Evolutionary conservation across 2,888 invertebrate genomes (phyloP), one percentile per base, ranked within the genome.

Genomic region (Brachyptera risi): DNA sequence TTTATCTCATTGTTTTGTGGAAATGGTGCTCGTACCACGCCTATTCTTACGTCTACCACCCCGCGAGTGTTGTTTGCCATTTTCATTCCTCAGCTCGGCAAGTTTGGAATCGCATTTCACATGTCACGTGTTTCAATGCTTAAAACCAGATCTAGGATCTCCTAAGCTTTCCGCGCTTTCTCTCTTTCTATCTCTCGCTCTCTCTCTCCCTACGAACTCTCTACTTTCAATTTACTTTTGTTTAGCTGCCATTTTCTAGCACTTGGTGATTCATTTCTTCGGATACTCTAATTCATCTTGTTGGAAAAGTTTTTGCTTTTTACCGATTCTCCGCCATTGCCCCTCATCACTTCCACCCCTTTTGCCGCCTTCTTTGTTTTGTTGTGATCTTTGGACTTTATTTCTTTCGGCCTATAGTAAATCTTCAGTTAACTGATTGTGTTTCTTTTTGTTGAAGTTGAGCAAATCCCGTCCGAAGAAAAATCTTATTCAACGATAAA

Each of bases 191-290:
- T n/a, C n/a, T n/a, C n/a, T n/a, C n/a, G n/a, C n/a, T n/a, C n/a
- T n/a, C n/a, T n/a, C 47, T 24, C n/a, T 19, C 24, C 24, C 24
- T 17, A 13, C 23, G 21, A 21, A 21, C n/a, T 2, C 47, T 47
- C n/a, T 47, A 21, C 47, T 47, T 47, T 47, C 47, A 47, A 47
- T 47, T 23, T 47, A 47, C 47, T 47, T 47, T 47, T 24, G 23
- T 47, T n/a, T n/a, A n/a, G n/a, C 47, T 47, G 47, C 47, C 47
- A 47, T 47, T 47, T 47, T 47, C 47, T 47, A 24, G n/a, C n/a
- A 24, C 23, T 47, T 23, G 3, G 47, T 47, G 47, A 47, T 47
- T 47, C 47, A 47, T 47, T 47, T 47, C 47, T 24, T 47, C 47
- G 47, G 21, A 1, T 47, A 47, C 47, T 47, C 47, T 47, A 47